Base-by-base conservation (phyloP, 1,140 invertebrate species). In the Polypedilum pembai region DNA sequence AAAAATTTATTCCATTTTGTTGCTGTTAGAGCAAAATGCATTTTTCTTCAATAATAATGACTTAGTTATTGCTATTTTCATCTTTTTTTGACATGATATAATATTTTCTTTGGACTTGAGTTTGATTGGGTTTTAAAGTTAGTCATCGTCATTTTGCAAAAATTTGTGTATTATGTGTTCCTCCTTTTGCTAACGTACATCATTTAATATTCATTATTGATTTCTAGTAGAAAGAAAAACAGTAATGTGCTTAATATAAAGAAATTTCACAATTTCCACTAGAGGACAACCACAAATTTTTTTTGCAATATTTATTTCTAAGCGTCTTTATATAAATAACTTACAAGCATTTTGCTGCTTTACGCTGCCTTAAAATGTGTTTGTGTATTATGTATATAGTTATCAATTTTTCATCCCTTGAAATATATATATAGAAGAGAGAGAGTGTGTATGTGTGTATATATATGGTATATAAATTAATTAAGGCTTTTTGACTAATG, bases 301-400 rank as follows among this genome's bases (percentile, higher is more conserved):
- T 66, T 69, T 69, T 69, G 17, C 20, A 18, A 8, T 66, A 8
- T 69, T 18, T 18, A 69, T 66, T 66, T 66, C 17, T 21, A 69
- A 69, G 65, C 65, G 65, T 20, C 5, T 20, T 69, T 21, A n/a
- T 18, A 18, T 69, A 69, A 69, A n/a, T 69, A 69, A 69, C 17
- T 20, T 69, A 69, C 65, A 69, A 69, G 65, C 65, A 69, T 69
- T 69, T 69, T 69, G 65, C 8, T 18, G n/a, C 18, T 69, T 69
- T 69, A 18, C 20, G 65, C 65, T 69, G 65, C 65, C 17, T 20
- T 69, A 8, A 69, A 69, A 69, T 56, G 45, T 56, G 45, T 56
- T 4, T 56, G 12, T n/a, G 45, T 33, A 33, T 33, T 33, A 33
- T 33, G 24, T 33, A 33, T 33, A 33, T 33, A 33, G 5, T 33